Conservation (phyloP, 2,113 vertebrate species). For the Cnemophilus loriae region DNA sequence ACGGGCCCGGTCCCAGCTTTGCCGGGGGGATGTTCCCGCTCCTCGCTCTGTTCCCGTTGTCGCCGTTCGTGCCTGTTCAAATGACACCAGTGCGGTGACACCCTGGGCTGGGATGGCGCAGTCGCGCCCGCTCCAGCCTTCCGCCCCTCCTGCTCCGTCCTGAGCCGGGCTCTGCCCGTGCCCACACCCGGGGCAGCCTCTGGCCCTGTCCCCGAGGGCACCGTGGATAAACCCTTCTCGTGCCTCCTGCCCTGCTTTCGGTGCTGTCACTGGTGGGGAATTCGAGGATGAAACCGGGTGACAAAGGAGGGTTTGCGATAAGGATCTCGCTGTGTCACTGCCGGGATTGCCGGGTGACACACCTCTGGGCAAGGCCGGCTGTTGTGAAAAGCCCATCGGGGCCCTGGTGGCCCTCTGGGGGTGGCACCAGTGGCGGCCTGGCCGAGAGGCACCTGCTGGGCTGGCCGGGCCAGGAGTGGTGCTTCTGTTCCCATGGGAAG, state of each 20-base stretch:
- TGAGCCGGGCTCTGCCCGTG: too few relatives aligned
- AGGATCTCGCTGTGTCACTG: neutral
- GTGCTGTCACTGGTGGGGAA: neutral
- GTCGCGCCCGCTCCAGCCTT: rapidly evolving
- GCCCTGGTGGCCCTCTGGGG: neutral
- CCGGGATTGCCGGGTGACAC: neutral
- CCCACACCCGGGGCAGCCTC: rapidly evolving
- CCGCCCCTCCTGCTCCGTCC: neutral
- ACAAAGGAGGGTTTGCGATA: neutral
- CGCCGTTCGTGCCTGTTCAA: rapidly evolving
- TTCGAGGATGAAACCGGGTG: neutral
- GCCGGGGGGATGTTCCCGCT: rapidly evolving
- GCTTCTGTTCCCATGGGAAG: neutral
- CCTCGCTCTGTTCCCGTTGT: rapidly evolving
- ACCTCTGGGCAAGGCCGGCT: neutral
- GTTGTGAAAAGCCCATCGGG: rapidly evolving
- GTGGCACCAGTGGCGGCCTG: neutral
- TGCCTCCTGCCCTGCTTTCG: neutral
- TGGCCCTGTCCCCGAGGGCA: neutral
- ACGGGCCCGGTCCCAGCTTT: rapidly evolving
- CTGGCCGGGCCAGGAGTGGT: neutral
- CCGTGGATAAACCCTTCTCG: rapidly evolving
- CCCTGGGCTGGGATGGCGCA: neutral
- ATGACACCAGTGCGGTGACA: neutral
- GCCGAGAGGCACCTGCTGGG: neutral